Evolutionary conservation across 2,797 vertebrate genomes (phyloP), one percentile per base, ranked within the genome.

Genomic region (Mormyrus hasselquistii): DNA sequence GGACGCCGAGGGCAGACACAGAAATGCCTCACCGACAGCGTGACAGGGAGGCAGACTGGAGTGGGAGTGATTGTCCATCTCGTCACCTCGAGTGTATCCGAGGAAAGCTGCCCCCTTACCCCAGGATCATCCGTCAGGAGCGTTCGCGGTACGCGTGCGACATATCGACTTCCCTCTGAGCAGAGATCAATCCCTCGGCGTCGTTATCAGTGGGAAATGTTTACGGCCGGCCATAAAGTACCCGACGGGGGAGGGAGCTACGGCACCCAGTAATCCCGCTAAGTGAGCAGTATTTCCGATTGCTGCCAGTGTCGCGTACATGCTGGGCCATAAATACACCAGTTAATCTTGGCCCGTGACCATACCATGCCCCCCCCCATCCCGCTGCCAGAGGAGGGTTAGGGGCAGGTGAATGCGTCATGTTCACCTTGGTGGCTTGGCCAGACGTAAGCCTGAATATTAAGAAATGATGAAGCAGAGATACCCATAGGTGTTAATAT

Each of bases 211-310:
- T 94, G 90, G 94, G 94, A 94, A 96, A 96, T 95, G 95, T 97
- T 97, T 97, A 97, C 95, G 95, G 94, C 91, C 93, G 93, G 93
- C 95, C 34, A 96, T 96, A 97, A 97, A 97, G 95, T 95, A 95
- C 93, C 91, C 94, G 96, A 96, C 96, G 34, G 5, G 2, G 34
- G 69, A 14, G 96, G 97, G 95, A 92, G 93, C 95, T 94, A 95
- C 95, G 94, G 96, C 95, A 96, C 95, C 96, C 95, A 96, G 96
- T 94, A 95, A 96, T 96, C 95, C 94, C 95, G 94, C 96, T 96
- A 96, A 96, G 95, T 96, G 95, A 96, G 95, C 95, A 96, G 95
- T 96, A 95, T 94, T 96, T 96, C 96, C 96, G 95, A 95, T 95
- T 95, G 95, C 94, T 94, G 92, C 93, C 93, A 94, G 91, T 90